A percentile compares a stretch with the other conserved stretches of the same genome.
These are phyloP conservation scores for Zygothrica quintamaculata DNA, from an alignment of 2,888 invertebrate species.

Conservation along the genomic window DNA sequence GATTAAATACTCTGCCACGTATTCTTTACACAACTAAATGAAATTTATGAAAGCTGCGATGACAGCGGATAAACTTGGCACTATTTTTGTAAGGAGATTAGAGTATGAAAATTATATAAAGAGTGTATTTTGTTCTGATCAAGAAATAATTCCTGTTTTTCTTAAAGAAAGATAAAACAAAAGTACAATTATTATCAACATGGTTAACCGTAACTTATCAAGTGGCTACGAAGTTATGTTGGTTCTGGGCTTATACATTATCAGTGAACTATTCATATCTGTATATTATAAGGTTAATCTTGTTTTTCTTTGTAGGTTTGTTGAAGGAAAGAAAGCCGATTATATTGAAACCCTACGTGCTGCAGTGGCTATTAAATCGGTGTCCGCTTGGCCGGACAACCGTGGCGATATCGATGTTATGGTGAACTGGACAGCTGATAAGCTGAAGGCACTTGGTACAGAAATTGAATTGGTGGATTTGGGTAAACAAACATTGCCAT, in stretches of 20 bases:
- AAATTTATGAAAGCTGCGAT: no score
- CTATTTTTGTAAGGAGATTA: no score
- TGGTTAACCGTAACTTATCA: not conserved
- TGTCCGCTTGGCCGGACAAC: slow-evolving; percentile 95
- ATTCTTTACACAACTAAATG: no score
- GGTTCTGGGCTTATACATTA: slow-evolving; percentile 20
- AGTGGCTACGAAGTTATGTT: no score
- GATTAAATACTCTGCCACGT: no score
- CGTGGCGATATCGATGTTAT: slow-evolving; percentile 92
- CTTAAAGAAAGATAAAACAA: not conserved
- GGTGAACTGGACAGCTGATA: slow-evolving; percentile 92
- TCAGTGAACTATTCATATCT: slow-evolving; percentile 11
- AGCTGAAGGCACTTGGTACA: slow-evolving; percentile 89
- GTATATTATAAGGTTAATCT: slow-evolving; percentile 22
- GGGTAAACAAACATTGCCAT: slow-evolving; percentile 90
- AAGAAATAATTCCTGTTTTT: not conserved
- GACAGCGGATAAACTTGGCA: no score
- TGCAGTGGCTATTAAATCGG: slow-evolving; percentile 96
- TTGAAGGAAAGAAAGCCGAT: slow-evolving; percentile 90
- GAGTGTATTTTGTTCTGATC: not conserved
- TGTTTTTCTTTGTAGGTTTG: slow-evolving; percentile 77
- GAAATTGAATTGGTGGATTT: slow-evolving; percentile 90
- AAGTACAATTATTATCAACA: not conserved
- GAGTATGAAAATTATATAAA: no score
- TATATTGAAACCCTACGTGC: slow-evolving; percentile 92